Percentiles rank a stretch among this genome's conserved stretches.
Conservation (phyloP, 2,888 invertebrate genomes). For the Acheta domesticus region DNA sequence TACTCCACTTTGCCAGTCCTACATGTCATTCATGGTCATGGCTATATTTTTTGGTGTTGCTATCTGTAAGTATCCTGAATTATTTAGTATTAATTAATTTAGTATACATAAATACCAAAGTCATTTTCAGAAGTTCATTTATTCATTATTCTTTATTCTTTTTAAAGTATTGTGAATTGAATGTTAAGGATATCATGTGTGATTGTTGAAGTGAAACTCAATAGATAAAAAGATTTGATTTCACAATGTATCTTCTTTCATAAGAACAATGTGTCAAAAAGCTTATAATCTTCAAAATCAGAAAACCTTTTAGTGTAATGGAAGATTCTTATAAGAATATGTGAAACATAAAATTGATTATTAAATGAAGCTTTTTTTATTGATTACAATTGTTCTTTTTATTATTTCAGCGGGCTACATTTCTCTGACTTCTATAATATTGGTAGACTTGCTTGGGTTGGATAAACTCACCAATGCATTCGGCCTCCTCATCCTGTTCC, state of each 20-base stretch:
- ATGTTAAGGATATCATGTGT: too few relatives aligned
- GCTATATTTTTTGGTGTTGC: slow-evolving; percentile 88
- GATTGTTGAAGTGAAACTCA: too few relatives aligned
- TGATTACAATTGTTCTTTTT: too few relatives aligned
- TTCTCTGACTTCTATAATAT: slow-evolving; percentile 94
- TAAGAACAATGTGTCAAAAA: too few relatives aligned
- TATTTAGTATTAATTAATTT: slow-evolving; percentile 26
- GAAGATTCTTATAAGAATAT: too few relatives aligned
- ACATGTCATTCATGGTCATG: slow-evolving; percentile 71
- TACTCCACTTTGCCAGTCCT: slow-evolving; percentile 79
- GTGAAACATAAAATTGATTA: too few relatives aligned
- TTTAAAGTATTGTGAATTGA: too few relatives aligned
- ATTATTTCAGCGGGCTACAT: slow-evolving; percentile 82
- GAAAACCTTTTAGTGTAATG: too few relatives aligned
- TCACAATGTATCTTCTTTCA: too few relatives aligned
- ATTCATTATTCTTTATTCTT: background rate
- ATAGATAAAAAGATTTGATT: background rate
- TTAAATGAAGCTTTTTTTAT: too few relatives aligned
- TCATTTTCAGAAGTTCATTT: background rate
- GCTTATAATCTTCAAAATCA: too few relatives aligned
- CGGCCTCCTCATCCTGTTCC: slow-evolving; percentile 90
- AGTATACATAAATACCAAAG: background rate
- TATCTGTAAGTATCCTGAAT: slow-evolving; percentile 66
- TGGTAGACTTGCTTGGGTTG: slow-evolving; percentile 92
- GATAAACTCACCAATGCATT: slow-evolving; percentile 96